These are phyloP conservation scores for Drosophila nasuta DNA, from an alignment of 1,140 invertebrate genomes.

Conservation along the genomic window DNA sequence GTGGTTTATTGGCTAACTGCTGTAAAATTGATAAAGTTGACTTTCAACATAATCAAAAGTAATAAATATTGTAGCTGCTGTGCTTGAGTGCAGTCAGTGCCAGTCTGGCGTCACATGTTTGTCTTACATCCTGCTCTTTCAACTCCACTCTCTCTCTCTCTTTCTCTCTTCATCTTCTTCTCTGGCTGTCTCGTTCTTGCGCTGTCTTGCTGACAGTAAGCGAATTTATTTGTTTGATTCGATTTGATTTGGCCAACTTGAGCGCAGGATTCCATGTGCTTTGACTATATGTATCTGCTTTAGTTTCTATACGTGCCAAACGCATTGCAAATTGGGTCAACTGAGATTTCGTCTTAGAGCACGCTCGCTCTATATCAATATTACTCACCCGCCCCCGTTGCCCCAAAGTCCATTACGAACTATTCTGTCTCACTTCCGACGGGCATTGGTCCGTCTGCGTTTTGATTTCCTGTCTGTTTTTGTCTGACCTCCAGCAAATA, in stretches of 20 bases:
- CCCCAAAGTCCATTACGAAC: neutral
- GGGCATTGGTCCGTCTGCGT: slow-evolving; percentile 3
- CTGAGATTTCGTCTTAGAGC: slow-evolving; percentile 11
- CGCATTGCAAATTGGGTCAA: slow-evolving; percentile 59
- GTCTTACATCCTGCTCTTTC: neutral
- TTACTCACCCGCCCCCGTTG: too few relatives aligned
- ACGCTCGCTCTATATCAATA: neutral
- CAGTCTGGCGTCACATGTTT: slow-evolving; percentile 70
- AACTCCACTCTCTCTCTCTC: neutral
- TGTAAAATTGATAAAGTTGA: slow-evolving; percentile 84
- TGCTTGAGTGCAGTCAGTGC: slow-evolving; percentile 75
- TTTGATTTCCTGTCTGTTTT: slow-evolving; percentile 29
- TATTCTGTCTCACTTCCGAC: slow-evolving; percentile 21
- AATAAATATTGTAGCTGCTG: slow-evolving; percentile 82
- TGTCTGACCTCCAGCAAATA: slow-evolving; percentile 7
- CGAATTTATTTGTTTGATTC: slow-evolving; percentile 65
- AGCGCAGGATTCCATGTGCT: slow-evolving; percentile 18
- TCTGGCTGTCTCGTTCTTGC: neutral
- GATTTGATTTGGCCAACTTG: slow-evolving; percentile 72
- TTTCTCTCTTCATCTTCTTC: neutral
- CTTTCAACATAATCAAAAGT: slow-evolving; percentile 83
- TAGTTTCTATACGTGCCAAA: slow-evolving; percentile 56
- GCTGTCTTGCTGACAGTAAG: slow-evolving; percentile 21
- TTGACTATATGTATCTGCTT: slow-evolving; percentile 50
- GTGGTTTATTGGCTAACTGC: slow-evolving; percentile 80